A percentile compares a stretch with the other conserved stretches of the same genome.
Conservation (phyloP, 2,888 invertebrate species). For the Epistrophella euchroma region DNA sequence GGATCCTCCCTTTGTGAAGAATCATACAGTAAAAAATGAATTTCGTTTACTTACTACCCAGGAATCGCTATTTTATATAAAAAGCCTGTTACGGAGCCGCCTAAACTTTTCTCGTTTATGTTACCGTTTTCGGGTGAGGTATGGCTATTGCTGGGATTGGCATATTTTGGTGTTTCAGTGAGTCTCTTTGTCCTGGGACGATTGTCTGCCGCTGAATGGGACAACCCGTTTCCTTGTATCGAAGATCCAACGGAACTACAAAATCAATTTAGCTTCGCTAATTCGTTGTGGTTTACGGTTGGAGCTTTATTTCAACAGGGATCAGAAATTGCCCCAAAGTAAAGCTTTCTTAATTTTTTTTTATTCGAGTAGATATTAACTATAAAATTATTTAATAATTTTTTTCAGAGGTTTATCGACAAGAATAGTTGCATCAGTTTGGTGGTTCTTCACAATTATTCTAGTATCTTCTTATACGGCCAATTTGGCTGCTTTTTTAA, state of each 20-base stretch:
- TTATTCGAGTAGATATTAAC: too few relatives aligned
- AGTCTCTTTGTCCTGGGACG: constrained; percentile 92
- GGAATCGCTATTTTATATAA: constrained; percentile 95
- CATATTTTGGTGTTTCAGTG: constrained; percentile 91
- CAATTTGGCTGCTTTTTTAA: constrained; percentile 95
- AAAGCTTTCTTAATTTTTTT: constrained; percentile 78
- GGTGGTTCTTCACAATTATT: constrained; percentile 96
- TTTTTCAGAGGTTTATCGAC: constrained; percentile 91
- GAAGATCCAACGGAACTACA: constrained; percentile 92
- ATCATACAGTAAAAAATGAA: not conserved
- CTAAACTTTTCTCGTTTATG: constrained; percentile 95
- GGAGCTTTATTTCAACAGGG: constrained; percentile 94
- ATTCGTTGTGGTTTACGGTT: constrained; percentile 95
- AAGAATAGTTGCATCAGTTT: constrained; percentile 92
- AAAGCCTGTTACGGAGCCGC: constrained; percentile 93
- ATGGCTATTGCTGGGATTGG: constrained; percentile 93
- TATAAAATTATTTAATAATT: not conserved
- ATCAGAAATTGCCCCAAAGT: constrained; percentile 94
- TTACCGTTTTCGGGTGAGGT: constrained; percentile 95
- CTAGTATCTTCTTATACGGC: constrained; percentile 93
- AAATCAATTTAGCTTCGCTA: constrained; percentile 92
- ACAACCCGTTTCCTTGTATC: constrained; percentile 93
- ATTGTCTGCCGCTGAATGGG: constrained; percentile 94
- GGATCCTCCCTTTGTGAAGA: not conserved
- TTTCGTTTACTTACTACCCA: constrained; percentile 76